Evolutionary conservation across 1,140 invertebrate genomes (phyloP), one percentile per base, ranked within the genome.

Genomic region (Cylas formicarius): DNA sequence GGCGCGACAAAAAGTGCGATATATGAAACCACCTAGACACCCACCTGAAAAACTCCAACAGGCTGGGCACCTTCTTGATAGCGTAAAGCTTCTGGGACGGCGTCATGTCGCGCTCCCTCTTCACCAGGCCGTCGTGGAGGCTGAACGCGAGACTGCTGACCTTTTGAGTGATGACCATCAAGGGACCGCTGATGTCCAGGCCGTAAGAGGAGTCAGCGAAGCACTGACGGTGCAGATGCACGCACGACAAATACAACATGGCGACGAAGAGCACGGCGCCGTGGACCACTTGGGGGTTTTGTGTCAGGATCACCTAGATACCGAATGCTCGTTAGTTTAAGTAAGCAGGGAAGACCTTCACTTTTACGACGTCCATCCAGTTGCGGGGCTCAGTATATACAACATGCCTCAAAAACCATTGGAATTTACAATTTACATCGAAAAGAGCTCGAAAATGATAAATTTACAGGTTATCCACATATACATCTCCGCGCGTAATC

Each of bases 161-260:
- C 71, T 95, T 93, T 67, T 97, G 92, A 2, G 89, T 91, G 50
- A 91, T 85, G n/a, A 98, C 89, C 95, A 98, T 98, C 50, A 97
- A 63, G 33, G 80, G 93, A 66, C 74, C 90, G 58, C 90, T 94
- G 50, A 97, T 86, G 67, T 97, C 92, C 40, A 96, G 67, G n/a
- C 80, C 81, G 62, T 89, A 92, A 27, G 84, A 82, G 40, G 82
- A 86, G 58, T 91, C 89, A 62, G 91, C 82, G 60, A 90, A 91
- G 18, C 90, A 75, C 68, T 90, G 82, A 33, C 90, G 72, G 69
- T 90, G 82, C 43, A 92, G 69, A 67, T 97, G 92, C 29, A 91
- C 74, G 48, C 78, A 77, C 3, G 89, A 86, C 35, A 95, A 70
- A 68, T 94, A 96, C 27, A 78, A 56, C 68, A 96, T 76, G 8